Conservation (phyloP, 1,140 invertebrate species). For the Nasonia vitripennis region DNA sequence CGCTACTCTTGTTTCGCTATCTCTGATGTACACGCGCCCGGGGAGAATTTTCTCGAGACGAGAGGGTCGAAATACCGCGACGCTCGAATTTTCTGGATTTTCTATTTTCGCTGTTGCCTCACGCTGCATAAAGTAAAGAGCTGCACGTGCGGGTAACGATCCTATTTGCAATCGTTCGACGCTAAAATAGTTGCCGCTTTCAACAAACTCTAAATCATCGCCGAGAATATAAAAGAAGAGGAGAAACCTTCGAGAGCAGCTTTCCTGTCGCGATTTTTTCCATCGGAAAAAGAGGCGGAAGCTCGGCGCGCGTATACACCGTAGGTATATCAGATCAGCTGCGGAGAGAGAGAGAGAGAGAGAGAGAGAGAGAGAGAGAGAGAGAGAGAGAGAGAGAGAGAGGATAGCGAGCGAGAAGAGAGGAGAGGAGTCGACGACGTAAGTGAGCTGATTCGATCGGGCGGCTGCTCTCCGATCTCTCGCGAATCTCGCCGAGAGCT, state of each 20-base stretch:
- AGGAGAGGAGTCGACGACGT: background rate
- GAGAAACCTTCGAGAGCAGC: background rate
- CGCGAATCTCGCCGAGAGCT: slow-evolving; percentile 1
- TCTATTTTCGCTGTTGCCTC: too few species aligned
- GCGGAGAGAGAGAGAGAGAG: background rate
- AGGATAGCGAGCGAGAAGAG: too few species aligned
- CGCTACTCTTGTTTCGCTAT: background rate
- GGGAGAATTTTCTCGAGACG: too few species aligned
- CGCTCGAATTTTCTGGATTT: too few species aligned
- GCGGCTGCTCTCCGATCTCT: background rate
- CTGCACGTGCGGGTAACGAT: too few species aligned
- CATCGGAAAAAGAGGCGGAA: background rate
- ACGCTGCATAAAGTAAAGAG: too few species aligned
- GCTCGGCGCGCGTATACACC: background rate
- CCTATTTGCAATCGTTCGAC: too few species aligned
- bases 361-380: background rate
- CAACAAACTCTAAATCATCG: background rate
- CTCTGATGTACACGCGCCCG: too few species aligned
- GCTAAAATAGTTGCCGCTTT: background rate
- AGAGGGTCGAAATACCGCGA: too few species aligned
- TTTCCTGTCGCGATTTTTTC: background rate
- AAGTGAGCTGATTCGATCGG: slow-evolving; percentile 25
- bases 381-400: background rate
- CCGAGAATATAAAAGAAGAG: background rate
- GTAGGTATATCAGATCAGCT: too few species aligned